These are phyloP conservation scores for Pseudochromis fuscus DNA, from an alignment of 2,797 vertebrate genomes.

Conservation along the genomic window DNA sequence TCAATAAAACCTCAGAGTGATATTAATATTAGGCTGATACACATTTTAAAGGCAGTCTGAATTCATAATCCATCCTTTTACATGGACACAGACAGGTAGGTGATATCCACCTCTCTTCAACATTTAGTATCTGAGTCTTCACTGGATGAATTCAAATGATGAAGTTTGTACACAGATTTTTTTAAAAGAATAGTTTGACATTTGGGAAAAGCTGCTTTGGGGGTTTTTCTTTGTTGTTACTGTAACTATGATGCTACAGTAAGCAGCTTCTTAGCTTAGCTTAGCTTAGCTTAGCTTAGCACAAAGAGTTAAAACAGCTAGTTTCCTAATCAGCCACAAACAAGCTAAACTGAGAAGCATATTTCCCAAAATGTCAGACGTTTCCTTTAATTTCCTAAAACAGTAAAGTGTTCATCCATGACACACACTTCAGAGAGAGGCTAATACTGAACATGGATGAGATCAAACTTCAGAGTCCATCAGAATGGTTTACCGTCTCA, in stretches of 20 bases:
- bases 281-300: too few species aligned
- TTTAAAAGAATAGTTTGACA: conserved; percentile 5
- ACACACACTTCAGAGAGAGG: conserved; percentile 19
- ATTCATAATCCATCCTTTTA: conserved; percentile 7
- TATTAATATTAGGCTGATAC: conserved; percentile 1
- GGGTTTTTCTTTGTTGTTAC: too few species aligned
- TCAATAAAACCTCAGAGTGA: conserved; percentile 41
- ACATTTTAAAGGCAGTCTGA: conserved; percentile 6
- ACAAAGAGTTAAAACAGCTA: too few species aligned
- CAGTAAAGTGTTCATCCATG: conserved; percentile 40
- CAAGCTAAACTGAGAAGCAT: not conserved
- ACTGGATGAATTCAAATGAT: not conserved
- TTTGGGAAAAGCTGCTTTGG: too few species aligned
- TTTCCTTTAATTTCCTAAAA: conserved; percentile 9
- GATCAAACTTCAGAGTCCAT: not conserved
- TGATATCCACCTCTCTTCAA: not conserved
- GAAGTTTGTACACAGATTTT: not conserved
- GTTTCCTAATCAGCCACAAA: not conserved
- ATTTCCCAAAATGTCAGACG: conserved; percentile 7
- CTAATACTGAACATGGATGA: conserved; percentile 46
- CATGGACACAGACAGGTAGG: not conserved
- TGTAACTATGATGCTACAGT: not conserved
- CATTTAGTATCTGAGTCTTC: conserved; percentile 5
- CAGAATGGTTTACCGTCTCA: too few species aligned
- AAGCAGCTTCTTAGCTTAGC: too few species aligned